Base-by-base conservation (phyloP, 2,888 invertebrate genomes). In the Acleris emargana region DNA sequence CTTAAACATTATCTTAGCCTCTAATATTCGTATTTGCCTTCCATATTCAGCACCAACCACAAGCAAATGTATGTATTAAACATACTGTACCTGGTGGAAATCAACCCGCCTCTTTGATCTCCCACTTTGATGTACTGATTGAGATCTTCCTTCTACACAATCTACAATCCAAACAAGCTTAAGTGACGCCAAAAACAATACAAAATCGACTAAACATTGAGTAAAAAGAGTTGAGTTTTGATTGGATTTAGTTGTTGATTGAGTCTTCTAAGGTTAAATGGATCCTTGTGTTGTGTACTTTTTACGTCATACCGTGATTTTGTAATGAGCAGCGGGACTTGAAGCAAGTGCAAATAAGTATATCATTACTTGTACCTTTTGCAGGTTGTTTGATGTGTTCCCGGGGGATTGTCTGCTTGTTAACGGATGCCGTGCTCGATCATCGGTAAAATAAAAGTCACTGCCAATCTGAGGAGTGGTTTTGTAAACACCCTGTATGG, bases 111-210 rank as follows among this genome's bases (percentile, higher is more conserved):
- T 17, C 52, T 66, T 66, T 66, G 66, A 66, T 66, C 60, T 52
- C 45, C 61, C 61, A 57, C 61, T 66, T 66, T 66, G 66, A 66
- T 66, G 55, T 66, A 57, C 60, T 61, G 66, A 66, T 66, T 66
- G 66, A 57, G 66, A 57, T 45, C 60, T 17, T 57, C 47, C 52
- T 45, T 38, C 51, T 52, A 42, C 43, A 17, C 43, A 25, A 18
- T 5, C 18, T 18, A 17, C 1, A 7, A 7, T 16, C 7, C 55
- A 61, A 55, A 64, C 22, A 13, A 4, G 32, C 43, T 17, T 18
- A 60, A 55, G n/a, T 52, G 4, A 1, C 16, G 3, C 32, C 4
- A 6, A 16, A 17, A 1, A 2, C n/a, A 9, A 3, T 13, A 17
- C 0, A 47, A 57, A 61, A 3, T 13, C 49, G 5, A 61, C 57